These are phyloP conservation scores for Arenaria interpres DNA, from an alignment of 2,113 vertebrate species.

Conservation along the genomic window DNA sequence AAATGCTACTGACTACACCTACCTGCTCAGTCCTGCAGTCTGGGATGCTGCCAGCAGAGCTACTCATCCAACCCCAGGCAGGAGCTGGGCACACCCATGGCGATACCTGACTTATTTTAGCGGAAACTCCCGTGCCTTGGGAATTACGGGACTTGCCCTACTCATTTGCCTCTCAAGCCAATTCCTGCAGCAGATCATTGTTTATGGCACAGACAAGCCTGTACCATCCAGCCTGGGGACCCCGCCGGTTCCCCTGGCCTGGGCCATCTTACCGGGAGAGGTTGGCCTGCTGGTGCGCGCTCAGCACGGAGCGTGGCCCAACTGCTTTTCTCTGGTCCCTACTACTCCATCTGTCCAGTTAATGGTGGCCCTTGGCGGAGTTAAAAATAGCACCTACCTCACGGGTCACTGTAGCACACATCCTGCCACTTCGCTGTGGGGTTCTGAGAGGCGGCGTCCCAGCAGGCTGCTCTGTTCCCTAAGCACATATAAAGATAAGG, in stretches of 20 bases:
- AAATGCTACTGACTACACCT: background rate
- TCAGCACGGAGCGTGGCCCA: accelerated
- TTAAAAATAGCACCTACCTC: background rate
- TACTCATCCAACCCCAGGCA: background rate
- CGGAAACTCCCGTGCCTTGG: background rate
- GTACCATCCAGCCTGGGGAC: background rate
- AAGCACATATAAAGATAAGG: accelerated
- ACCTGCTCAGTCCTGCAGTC: background rate
- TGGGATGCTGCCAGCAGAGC: background rate
- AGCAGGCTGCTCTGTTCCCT: background rate
- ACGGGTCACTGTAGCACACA: accelerated
- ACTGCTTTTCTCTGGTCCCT: background rate
- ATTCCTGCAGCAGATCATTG: background rate
- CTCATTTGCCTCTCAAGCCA: background rate
- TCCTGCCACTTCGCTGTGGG: accelerated
- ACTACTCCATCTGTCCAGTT: background rate
- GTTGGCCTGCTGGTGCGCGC: accelerated
- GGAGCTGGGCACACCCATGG: background rate
- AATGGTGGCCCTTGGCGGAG: accelerated
- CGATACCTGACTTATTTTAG: background rate
- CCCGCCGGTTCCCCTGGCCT: background rate
- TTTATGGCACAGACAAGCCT: background rate
- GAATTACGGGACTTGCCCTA: background rate
- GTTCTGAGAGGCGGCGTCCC: accelerated
- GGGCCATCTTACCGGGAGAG: accelerated